Evolutionary conservation across 2,113 vertebrate genomes (phyloP).

Genomic region (Galeopterus variegatus): DNA sequence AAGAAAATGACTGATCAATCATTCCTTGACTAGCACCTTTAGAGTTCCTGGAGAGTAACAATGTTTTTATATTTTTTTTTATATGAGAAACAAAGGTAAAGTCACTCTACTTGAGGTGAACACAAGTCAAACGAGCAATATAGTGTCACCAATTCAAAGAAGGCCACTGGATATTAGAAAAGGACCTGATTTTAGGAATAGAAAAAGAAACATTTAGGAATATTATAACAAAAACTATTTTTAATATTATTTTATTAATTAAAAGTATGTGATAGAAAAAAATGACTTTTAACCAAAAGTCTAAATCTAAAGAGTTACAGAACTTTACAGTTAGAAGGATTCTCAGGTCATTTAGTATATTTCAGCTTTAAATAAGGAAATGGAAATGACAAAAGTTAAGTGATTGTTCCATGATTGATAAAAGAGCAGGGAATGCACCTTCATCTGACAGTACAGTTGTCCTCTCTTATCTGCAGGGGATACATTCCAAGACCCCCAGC

Average conservation of each 20-base stretch:
- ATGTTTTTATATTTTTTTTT: neutral
- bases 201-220: neutral
- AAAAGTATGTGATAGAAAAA: neutral
- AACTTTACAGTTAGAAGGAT: neutral
- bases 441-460: neutral
- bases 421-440: neutral
- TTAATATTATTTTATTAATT: neutral
- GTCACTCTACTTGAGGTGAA: neutral
- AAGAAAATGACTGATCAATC: neutral
- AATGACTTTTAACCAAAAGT: conserved; percentile 3
- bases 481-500: too few relatives aligned
- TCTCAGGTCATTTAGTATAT: neutral
- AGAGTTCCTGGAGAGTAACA: neutral
- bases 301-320: neutral
- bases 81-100: neutral
- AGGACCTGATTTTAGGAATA: neutral
- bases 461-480: too few relatives aligned
- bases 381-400: neutral
- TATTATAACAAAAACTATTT: conserved; percentile 17
- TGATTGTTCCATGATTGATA: neutral
- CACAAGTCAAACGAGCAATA: neutral
- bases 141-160: neutral
- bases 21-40: neutral
- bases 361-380: conserved; percentile 48
- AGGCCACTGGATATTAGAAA: neutral